Evolutionary conservation across 2,797 vertebrate species (phyloP).

Genomic region (Alca torda): DNA sequence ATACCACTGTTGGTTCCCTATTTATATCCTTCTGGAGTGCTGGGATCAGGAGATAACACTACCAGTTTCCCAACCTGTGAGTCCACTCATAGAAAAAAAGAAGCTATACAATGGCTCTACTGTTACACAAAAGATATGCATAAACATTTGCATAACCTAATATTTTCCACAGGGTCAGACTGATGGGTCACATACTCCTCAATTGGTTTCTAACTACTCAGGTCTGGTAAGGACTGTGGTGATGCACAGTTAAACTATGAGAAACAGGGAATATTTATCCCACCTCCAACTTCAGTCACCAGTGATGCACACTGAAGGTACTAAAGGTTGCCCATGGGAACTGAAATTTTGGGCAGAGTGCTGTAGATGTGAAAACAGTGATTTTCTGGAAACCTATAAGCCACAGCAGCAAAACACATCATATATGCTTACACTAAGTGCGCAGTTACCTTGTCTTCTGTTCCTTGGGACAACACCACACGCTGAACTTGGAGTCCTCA

Average conservation of each 20-base stretch:
- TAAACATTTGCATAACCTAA: not conserved
- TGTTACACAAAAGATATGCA: not conserved
- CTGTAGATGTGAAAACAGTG: not conserved
- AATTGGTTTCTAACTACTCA: not conserved
- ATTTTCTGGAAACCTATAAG: not conserved
- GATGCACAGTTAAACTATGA: not conserved
- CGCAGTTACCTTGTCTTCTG: not conserved
- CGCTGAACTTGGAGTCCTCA: not conserved
- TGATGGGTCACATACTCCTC: not conserved
- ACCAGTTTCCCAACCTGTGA: not conserved
- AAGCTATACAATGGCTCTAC: not conserved
- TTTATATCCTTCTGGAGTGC: not conserved
- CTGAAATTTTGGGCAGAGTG: not conserved
- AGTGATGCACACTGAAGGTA: not conserved
- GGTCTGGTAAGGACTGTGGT: not conserved
- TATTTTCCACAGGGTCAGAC: not conserved
- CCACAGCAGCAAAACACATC: not conserved
- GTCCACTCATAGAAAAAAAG: not conserved
- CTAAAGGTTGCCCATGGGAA: accelerated
- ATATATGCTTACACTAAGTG: accelerated
- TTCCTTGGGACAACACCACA: not conserved
- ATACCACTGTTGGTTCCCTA: not conserved
- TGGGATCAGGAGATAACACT: not conserved
- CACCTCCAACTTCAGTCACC: not conserved
- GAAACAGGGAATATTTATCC: not conserved